Evolutionary conservation across 1,140 invertebrate species (phyloP), one percentile per base, ranked within the genome.

Genomic region (Drosophila tani): DNA sequence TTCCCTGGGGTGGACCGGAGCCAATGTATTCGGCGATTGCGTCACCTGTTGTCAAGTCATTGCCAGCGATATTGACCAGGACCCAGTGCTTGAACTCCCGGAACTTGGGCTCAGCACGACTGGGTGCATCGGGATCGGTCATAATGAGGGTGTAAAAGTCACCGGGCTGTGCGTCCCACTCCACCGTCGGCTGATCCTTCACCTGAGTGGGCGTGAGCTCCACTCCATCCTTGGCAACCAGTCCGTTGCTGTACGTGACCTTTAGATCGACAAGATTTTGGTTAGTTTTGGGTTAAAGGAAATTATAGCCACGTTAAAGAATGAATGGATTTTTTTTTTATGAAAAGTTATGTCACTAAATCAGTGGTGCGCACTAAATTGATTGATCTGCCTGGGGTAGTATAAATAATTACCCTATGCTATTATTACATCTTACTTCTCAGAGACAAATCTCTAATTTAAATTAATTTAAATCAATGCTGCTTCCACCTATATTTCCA

Each of bases 81-180:
- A 99, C 91, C 98, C 98, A 99, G 92, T 99, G 98, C 81, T 97
- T 96, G 95, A 96, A 98, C 93, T 98, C 97, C 5, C 97, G 94
- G 83, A 95, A 96, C 46, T 95, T 96, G 0, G 96, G 97, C 56
- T 96, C 94, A 1, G 94, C 92, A 0, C 97, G 95, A 81, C 96
- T 97, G 11, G 98, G 98, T 32, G 92, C 92, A 79, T 93, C 92
- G 5, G 92, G 92, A 81, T 93, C 92, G 95, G 88, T 91, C 79
- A 97, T 96, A 68, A 95, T 95, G 0, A 98, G 93, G 3, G 96
- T 97, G 82, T 98, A 99, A 75, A 94, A 95, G 5, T 93, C 82
- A 43, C 93, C 88, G 2, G 93, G 49, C 24, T 96, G 95, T 7
- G 95, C 95, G 7, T 93, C 84, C 94, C 95, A 97, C 41, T 95